Conservation (phyloP, 2,797 vertebrate genomes). For the Dendrocincla tyrannina region DNA sequence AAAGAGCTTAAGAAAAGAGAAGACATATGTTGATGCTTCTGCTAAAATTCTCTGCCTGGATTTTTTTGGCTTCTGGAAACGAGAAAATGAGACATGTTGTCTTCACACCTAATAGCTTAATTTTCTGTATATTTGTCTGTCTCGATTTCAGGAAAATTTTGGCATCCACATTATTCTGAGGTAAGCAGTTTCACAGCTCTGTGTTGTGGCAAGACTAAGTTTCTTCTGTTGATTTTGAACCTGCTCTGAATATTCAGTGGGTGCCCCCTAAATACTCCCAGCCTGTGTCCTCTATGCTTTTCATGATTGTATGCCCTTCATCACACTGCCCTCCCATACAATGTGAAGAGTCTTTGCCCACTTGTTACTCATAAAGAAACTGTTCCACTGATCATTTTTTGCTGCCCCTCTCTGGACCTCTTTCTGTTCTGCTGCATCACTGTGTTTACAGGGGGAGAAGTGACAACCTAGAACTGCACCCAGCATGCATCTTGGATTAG, state of each 20-base stretch:
- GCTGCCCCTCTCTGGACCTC: background rate
- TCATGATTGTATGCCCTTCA: background rate
- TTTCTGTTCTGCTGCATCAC: background rate
- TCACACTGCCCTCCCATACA: background rate
- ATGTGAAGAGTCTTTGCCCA: rapidly evolving
- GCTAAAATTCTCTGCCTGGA: background rate
- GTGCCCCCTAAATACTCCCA: no score
- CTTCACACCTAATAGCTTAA: background rate
- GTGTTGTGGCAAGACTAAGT: background rate
- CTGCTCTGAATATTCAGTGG: background rate
- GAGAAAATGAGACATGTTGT: background rate
- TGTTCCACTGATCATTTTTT: background rate
- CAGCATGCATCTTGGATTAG: background rate
- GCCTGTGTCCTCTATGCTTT: background rate
- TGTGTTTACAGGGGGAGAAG: background rate
- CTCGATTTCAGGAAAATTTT: background rate
- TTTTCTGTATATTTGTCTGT: background rate
- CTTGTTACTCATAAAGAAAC: background rate
- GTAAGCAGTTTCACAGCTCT: background rate
- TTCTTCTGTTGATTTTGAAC: background rate
- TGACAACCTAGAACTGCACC: background rate
- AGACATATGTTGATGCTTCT: background rate
- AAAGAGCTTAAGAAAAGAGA: background rate
- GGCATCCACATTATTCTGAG: background rate
- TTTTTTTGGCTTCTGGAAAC: background rate